These are phyloP conservation scores for Portevinia maculata DNA, from an alignment of 2,888 invertebrate species.

Conservation along the genomic window DNA sequence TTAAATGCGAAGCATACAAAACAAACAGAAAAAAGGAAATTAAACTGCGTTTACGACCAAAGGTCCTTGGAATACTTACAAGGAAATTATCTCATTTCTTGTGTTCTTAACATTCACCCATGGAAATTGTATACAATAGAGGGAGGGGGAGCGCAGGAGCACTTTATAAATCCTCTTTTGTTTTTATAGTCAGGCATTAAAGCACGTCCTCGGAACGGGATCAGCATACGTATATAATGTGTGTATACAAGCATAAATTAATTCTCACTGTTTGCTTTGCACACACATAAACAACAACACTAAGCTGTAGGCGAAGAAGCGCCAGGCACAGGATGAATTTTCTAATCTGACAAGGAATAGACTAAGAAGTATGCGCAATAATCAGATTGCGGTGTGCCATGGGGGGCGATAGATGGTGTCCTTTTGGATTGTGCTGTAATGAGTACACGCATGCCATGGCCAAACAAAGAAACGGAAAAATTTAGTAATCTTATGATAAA, in stretches of 20 bases:
- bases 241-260: conserved; percentile 62
- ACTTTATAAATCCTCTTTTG: conserved; percentile 58
- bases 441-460: conserved; percentile 27
- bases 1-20: conserved; percentile 47
- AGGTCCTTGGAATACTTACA: conserved; percentile 71
- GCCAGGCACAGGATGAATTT: conserved; percentile 43
- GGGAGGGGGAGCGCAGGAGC: conserved; percentile 17
- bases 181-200: conserved; percentile 64
- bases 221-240: conserved; percentile 17
- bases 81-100: conserved; percentile 70
- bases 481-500: conserved; percentile 32
- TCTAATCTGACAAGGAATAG: conserved; percentile 68
- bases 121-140: conserved; percentile 1
- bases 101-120: conserved; percentile 59
- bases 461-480: conserved; percentile 29
- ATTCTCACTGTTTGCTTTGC: conserved; percentile 61
- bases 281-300: conserved; percentile 47
- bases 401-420: conserved; percentile 12
- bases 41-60: conserved; percentile 68
- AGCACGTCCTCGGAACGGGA: conserved; percentile 36
- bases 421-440: conserved; percentile 42
- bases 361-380: conserved; percentile 63
- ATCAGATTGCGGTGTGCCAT: conserved; percentile 66
- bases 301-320: conserved; percentile 4
- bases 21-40: conserved; percentile 57